Conservation (phyloP, 2,113 vertebrate genomes). For the Poeciliopsis turrubarensis region DNA sequence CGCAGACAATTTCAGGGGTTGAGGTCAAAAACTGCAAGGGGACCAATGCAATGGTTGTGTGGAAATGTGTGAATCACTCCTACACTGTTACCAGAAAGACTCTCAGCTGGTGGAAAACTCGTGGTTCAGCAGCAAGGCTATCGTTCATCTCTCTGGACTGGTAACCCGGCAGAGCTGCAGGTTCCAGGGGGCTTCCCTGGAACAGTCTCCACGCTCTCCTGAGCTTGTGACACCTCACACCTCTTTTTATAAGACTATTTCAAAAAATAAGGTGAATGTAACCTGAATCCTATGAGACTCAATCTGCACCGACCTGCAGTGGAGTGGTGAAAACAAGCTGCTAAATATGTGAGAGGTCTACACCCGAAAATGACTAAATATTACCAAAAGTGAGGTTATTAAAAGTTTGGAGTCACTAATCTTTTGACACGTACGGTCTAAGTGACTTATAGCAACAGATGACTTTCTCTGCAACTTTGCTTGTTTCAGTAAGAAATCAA, state of each 20-base stretch:
- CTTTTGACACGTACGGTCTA: not conserved
- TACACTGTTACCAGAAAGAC: not conserved
- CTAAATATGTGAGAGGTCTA: not conserved
- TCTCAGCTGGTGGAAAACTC: not conserved
- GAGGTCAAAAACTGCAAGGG: not conserved
- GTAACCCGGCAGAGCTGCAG: not conserved
- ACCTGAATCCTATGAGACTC: not conserved
- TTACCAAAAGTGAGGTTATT: not conserved
- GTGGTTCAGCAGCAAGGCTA: not conserved
- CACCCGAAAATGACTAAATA: not conserved
- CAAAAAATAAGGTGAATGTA: not conserved
- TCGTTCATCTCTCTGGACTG: not conserved
- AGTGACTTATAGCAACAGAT: not conserved
- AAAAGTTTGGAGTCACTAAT: not conserved
- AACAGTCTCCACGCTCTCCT: not conserved
- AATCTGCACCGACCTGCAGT: too few species aligned
- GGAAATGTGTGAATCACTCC: not conserved
- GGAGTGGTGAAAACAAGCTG: too few species aligned
- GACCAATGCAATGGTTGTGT: not conserved
- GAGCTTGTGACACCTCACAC: not conserved
- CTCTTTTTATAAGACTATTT: not conserved
- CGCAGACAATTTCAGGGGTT: too few species aligned
- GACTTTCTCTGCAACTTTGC: not conserved
- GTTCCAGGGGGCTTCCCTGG: too few species aligned
- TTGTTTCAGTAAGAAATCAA: not conserved